These are phyloP conservation scores for Iphiclides podalirius DNA, from an alignment of 2,888 invertebrate species.

Conservation along the genomic window DNA sequence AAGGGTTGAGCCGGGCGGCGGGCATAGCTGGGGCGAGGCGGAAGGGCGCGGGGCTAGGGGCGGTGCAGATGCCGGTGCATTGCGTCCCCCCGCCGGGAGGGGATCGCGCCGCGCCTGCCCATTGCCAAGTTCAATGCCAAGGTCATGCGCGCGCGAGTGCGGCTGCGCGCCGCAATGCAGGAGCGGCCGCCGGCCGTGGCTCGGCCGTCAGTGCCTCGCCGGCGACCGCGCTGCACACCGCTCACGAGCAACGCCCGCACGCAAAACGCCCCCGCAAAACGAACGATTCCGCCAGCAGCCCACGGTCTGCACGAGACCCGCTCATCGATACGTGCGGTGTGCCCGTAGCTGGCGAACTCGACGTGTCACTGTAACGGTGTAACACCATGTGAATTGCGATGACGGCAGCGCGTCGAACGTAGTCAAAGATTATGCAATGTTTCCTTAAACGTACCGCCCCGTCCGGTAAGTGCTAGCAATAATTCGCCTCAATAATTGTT, in stretches of 20 bases:
- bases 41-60: constrained; percentile 60
- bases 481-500: background rate
- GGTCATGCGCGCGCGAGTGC: constrained; percentile 84
- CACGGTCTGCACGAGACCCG: no score
- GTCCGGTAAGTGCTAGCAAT: constrained; percentile 53
- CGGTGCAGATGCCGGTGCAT: constrained; percentile 75
- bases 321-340: no score
- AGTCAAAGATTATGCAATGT: constrained; percentile 62
- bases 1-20: constrained; percentile 33
- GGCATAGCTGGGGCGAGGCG: constrained; percentile 39
- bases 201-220: constrained; percentile 67
- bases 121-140: constrained; percentile 91
- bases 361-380: constrained; percentile 31
- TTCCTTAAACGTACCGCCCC: constrained; percentile 40
- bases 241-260: no score
- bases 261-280: constrained; percentile 8
- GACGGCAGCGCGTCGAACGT: constrained; percentile 40
- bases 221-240: constrained; percentile 62
- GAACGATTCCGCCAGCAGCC: no score
- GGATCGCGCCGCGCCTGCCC: constrained; percentile 61
- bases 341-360: constrained; percentile 14
- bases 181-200: constrained; percentile 69
- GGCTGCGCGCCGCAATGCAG: constrained; percentile 85
- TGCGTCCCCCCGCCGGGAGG: constrained; percentile 46
- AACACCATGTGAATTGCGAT: constrained; percentile 46